Percentiles rank a stretch among this genome's conserved stretches.
These are phyloP conservation scores for Polypedilum vanderplanki DNA, from an alignment of 1,140 invertebrate species.

Conservation along the genomic window DNA sequence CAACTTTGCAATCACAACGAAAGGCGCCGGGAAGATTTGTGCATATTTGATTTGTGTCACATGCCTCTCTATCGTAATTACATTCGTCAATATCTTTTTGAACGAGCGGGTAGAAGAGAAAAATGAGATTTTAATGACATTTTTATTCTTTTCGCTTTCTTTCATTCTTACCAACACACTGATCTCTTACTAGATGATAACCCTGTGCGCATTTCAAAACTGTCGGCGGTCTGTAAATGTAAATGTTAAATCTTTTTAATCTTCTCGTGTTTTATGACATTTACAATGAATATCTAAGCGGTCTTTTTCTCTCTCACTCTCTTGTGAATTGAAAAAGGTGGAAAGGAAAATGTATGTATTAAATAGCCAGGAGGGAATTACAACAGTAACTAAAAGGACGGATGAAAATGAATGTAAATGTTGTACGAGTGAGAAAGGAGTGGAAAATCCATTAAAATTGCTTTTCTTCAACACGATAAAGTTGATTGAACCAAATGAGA, in stretches of 20 bases:
- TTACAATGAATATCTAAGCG: too few relatives aligned
- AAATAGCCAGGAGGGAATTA: too few relatives aligned
- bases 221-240: conserved; percentile 40
- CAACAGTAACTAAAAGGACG: too few relatives aligned
- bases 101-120: conserved; percentile 36
- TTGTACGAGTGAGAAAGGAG: too few relatives aligned
- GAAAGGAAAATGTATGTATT: conserved; percentile 45
- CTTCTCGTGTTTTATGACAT: too few relatives aligned
- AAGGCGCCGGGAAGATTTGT: conserved; percentile 72
- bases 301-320: too few relatives aligned
- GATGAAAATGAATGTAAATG: too few relatives aligned
- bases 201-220: conserved; percentile 36
- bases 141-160: conserved; percentile 45
- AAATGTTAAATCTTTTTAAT: too few relatives aligned
- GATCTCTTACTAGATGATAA: conserved; percentile 35
- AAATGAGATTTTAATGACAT: conserved; percentile 45
- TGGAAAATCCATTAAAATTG: too few relatives aligned
- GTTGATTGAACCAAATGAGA: too few relatives aligned
- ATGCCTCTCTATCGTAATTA: conserved; percentile 50
- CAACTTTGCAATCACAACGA: conserved; percentile 66
- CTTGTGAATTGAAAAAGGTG: neutral
- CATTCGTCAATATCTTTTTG: conserved; percentile 72
- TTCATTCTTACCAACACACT: conserved; percentile 39
- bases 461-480: too few relatives aligned
- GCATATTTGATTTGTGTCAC: conserved; percentile 62